Base-by-base conservation (phyloP, 2,888 invertebrate genomes). In the Polylopha cassiicola region DNA sequence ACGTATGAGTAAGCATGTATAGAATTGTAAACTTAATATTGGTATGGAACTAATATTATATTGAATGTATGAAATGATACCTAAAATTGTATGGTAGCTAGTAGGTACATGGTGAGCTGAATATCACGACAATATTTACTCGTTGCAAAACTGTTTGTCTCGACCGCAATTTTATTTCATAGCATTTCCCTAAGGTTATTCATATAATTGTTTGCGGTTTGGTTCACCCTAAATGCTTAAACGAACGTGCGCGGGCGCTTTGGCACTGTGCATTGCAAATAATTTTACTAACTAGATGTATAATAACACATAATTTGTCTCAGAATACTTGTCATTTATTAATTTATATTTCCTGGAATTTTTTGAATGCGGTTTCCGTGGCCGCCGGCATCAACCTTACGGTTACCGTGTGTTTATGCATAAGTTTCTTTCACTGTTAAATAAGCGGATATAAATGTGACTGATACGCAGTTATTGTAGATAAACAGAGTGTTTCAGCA, bases 151-250 rank as follows among this genome's bases (percentile, higher is more conserved):
- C 46, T 50, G 51, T 54, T 56, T 50, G 47, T 62, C 52, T 61
- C 55, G 50, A 66, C 68, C 67, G 61, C 67, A 69, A 65, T 60
- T 55, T 61, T 57, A 65, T 70, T 66, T 57, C 61, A 53, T 58
- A 50, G 51, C 42, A 55, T 65, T 67, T 65, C 60, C 56, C 62
- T 57, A 44, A n/a, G n/a, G n/a, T n/a, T 55, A 65, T 61, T 62
- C 63, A 63, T 46, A 48, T 73, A 75, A 78, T 76, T 65, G 68
- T 53, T 47, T 78, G 77, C 60, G 78, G 78, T 78, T 58, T 44
- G 50, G 47, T 54, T 59, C 60, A 60, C 66, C 66, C 63, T 67
- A 67, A 73, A 71, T 70, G 71, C 58, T 69, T 65, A 66, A 62
- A 60, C 61, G 65, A 69, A 65, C 58, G 61, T 61, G 64, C 54